Conservation (phyloP, 2,113 vertebrate genomes). For the Rhabdornis inornatus region DNA sequence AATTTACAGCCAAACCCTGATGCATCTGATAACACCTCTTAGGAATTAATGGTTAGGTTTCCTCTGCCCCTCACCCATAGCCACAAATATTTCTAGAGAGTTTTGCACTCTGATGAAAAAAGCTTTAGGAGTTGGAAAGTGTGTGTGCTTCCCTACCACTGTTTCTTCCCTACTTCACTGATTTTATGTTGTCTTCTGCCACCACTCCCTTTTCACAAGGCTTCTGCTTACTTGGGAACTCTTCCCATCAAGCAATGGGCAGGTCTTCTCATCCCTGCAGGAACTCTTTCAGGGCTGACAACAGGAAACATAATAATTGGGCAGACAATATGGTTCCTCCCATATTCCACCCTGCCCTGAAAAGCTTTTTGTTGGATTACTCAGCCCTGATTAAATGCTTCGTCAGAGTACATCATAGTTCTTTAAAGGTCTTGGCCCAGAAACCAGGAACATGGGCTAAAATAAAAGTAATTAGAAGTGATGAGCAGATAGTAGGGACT, state of each 20-base stretch:
- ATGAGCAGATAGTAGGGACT: constrained; percentile 48
- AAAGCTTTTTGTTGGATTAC: constrained; percentile 68
- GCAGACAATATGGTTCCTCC: constrained; percentile 64
- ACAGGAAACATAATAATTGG: constrained; percentile 51
- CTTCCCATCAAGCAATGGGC: constrained; percentile 20
- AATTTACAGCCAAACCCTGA: constrained; percentile 73
- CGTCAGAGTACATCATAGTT: constrained; percentile 39
- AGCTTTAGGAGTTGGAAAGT: neutral
- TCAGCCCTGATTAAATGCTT: constrained; percentile 62
- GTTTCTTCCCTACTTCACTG: constrained; percentile 18
- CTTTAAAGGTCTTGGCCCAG: constrained; percentile 56
- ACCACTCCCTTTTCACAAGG: constrained; percentile 2
- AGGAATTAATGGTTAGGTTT: constrained; percentile 58
- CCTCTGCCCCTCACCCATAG: constrained; percentile 35
- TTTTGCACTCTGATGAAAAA: constrained; percentile 26
- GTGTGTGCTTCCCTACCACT: neutral
- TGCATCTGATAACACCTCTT: constrained; percentile 65
- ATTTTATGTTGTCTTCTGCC: constrained; percentile 2
- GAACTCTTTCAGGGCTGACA: constrained; percentile 36
- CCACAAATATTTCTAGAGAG: constrained; percentile 54
- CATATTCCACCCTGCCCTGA: constrained; percentile 50
- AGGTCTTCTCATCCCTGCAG: constrained; percentile 36
- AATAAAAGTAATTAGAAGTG: constrained; percentile 65
- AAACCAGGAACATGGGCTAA: constrained; percentile 52
- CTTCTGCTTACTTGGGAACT: neutral